Evolutionary conservation across 53 echinoderm and acorn worm genomes (phyloP).

Genomic region (Holothuria leucospilota): DNA sequence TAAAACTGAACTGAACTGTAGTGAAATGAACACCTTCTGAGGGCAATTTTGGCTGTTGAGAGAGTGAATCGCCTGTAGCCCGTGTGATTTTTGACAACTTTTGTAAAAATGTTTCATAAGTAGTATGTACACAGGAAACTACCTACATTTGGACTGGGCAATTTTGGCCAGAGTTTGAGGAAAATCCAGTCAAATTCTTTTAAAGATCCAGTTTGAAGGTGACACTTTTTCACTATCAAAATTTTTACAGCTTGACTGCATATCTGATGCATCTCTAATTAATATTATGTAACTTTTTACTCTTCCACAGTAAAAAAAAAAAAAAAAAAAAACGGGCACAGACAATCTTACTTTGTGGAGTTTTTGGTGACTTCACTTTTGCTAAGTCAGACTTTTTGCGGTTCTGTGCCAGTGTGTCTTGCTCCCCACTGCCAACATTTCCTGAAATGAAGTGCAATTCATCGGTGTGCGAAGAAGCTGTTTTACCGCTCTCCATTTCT

Average conservation of each 20-base stretch:
- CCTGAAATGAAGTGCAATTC: slow-evolving; percentile 12
- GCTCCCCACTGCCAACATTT: neutral
- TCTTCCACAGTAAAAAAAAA: neutral
- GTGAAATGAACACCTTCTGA: too few relatives aligned
- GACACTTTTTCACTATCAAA: too few relatives aligned
- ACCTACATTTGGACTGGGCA: too few relatives aligned
- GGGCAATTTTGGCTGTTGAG: too few relatives aligned
- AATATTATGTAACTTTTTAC: neutral
- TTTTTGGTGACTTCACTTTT: neutral
- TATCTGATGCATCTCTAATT: too few relatives aligned
- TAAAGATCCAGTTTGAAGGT: too few relatives aligned
- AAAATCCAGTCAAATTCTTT: neutral
- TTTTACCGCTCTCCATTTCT: slow-evolving; percentile 29
- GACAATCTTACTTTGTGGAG: slow-evolving; percentile 19
- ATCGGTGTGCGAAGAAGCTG: slow-evolving; percentile 5
- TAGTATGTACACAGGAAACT: too few relatives aligned
- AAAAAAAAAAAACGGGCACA: neutral
- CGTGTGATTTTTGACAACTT: too few relatives aligned
- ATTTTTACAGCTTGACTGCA: too few relatives aligned
- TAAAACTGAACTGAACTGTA: too few relatives aligned
- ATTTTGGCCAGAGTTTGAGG: neutral
- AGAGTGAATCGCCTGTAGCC: too few relatives aligned
- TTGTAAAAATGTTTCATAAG: too few relatives aligned
- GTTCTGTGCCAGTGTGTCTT: neutral
- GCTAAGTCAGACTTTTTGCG: neutral